Base-by-base conservation (phyloP, 2,113 vertebrate species). In the Hydrolagus affinis region DNA sequence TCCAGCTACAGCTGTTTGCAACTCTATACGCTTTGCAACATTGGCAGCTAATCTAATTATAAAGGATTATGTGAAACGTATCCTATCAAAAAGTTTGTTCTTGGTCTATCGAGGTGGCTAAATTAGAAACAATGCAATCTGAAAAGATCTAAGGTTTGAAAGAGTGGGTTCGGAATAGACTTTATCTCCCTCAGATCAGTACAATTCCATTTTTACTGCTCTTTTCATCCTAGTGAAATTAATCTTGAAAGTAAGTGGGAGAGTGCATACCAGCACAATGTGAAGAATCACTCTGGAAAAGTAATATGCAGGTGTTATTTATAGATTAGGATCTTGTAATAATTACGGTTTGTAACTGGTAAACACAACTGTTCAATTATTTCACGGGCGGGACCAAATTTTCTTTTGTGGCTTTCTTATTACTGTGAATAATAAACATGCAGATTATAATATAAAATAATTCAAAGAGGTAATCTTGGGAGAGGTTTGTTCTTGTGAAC, bases 21-120 rank as follows among this genome's bases (percentile, higher is more conserved):
- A 74, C 71, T 72, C 85, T 74, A 72, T 72, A 56, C 70, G 59
- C 70, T 60, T 74, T 60, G 71, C 85, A 23, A 62, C 71, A 74
- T 85, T 85, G 86, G 75, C 60, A 83, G 86, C 44, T 85, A 85
- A 87, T 85, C 86, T 87, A 85, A 86, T 88, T 88, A 87, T 76
- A 76, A 56, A 64, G 85, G 86, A 86, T 87, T 86, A 70, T 64
- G 56, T n/a, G 7, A 56, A 30, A 70, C 60, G 62, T 60, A 78
- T 87, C 78, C 76, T 85, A 78, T 85, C 59, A 87, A 88, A 86
- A 86, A 86, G 85, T 72, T 70, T 86, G 68, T 62, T 32, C 62
- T 86, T 85, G 85, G 86, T 86, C 86, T 85, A 44, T 44, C 44
- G 44, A 74, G 85, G 87, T 74, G 56, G 72, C 72, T 11, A 80